A percentile compares a stretch with the other conserved stretches of the same genome.
Evolutionary conservation across 2,113 vertebrate species (phyloP).

Genomic region (Psilopsiagon aymara): DNA sequence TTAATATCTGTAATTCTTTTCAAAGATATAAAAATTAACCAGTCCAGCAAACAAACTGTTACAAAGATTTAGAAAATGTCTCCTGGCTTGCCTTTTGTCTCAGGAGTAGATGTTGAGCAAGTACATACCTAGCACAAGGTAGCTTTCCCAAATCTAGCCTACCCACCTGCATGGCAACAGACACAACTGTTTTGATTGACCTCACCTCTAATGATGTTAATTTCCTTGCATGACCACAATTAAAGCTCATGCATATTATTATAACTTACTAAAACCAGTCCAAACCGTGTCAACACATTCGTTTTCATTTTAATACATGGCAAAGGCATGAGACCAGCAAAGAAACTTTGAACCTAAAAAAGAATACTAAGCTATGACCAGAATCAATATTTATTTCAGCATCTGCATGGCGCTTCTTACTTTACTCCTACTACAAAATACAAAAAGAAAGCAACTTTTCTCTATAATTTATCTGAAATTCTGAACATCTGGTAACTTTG

Average conservation of each 20-base stretch:
- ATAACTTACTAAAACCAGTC: neutral
- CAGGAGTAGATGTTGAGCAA: too few relatives aligned
- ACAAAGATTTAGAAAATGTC: neutral
- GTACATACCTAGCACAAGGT: accelerated
- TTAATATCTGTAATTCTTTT: neutral
- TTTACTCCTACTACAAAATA: neutral
- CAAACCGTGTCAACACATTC: neutral
- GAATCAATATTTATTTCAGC: neutral
- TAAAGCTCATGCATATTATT: neutral
- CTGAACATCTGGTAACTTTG: neutral
- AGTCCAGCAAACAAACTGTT: neutral
- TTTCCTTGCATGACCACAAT: neutral
- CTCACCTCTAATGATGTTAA: neutral
- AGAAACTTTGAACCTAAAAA: neutral
- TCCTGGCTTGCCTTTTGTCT: neutral
- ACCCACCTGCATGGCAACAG: neutral
- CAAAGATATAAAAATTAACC: neutral
- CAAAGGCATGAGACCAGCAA: neutral
- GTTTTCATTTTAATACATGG: neutral
- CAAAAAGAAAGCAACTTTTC: neutral
- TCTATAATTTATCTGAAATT: neutral
- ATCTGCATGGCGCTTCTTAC: neutral
- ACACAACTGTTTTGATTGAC: neutral
- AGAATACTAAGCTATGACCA: neutral
- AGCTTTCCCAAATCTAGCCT: neutral